Base-by-base conservation (phyloP, 2,797 vertebrate species). In the Cynopterus sphinx region DNA sequence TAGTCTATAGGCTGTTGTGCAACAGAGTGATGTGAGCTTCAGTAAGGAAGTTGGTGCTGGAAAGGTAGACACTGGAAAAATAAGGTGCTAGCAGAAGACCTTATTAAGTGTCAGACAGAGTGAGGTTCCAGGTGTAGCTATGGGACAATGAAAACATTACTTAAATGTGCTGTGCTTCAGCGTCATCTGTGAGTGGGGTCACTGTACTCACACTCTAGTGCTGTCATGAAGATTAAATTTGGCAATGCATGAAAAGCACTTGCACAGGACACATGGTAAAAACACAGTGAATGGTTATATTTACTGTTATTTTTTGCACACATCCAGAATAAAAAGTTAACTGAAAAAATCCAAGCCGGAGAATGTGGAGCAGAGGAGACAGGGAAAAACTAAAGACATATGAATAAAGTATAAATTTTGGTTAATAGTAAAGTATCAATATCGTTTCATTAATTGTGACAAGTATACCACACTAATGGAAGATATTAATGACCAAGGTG, bases 11-110 rank as follows among this genome's bases (percentile, higher is more conserved):
- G 53, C 3, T 51, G 28, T 2, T 43, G 3, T 39, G 51, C 41
- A 33, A 13, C 0, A 0, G 31, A 36, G 6, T 36, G 12, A 3
- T 7, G 17, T 24, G 13, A 16, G 41, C 3, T 88, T 74, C 4
- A 3, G 19, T 53, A 83, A 41, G 59, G n/a, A 82, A 70, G 5
- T 15, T 46, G 55, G 16, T 43, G 46, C 2, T 4, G 70, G n/a
- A 41, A 46, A 65, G 6, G 19, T 41, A 28, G 33, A 79, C 81
- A 11, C 2, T 11, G 78, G 41, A 71, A 41, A 28, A 63, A 53
- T 4, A 87, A 90, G 17, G 36, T 2, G 13, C 43, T 21, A 13
- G 51, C 33, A 19, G 73, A 55, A 31, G 46, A 46, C 33, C 17
- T 41, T 28, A 22, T 53, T 22, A 86, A 74, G 82, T 94, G 46